Percentiles rank a stretch among this genome's conserved stretches.
These are phyloP conservation scores for Desmodus rotundus DNA, from an alignment of 2,113 vertebrate species.

Conservation along the genomic window DNA sequence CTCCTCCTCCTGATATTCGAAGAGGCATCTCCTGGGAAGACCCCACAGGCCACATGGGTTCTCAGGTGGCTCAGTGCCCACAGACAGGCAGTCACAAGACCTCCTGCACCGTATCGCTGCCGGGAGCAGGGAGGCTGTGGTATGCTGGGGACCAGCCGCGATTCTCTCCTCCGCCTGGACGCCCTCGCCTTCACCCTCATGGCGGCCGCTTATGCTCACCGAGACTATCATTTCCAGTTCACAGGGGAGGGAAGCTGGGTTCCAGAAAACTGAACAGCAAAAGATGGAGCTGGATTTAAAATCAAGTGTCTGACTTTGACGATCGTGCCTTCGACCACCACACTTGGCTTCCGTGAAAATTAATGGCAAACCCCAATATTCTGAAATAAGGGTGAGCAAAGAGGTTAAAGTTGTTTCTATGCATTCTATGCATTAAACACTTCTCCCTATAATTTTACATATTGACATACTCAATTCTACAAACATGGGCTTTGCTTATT, in stretches of 20 bases:
- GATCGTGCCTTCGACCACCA: no score
- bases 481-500: background rate
- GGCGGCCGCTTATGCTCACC: fast-evolving
- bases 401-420: background rate
- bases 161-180: background rate
- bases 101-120: background rate
- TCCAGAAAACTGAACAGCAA: background rate
- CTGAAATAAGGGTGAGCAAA: background rate
- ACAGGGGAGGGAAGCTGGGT: background rate
- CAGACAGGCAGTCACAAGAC: background rate
- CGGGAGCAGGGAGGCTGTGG: no score
- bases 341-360: background rate
- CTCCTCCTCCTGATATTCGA: background rate
- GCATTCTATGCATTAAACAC: background rate
- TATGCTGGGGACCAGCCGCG: no score
- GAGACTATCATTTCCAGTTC: background rate
- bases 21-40: background rate
- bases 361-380: background rate
- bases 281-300: background rate
- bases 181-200: background rate
- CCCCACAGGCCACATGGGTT: background rate
- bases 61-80: background rate
- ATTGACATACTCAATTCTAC: background rate
- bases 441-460: background rate
- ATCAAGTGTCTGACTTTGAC: background rate